Evolutionary conservation across 2,888 invertebrate species (phyloP).

Genomic region (Gastracanthus pulcherrimus): DNA sequence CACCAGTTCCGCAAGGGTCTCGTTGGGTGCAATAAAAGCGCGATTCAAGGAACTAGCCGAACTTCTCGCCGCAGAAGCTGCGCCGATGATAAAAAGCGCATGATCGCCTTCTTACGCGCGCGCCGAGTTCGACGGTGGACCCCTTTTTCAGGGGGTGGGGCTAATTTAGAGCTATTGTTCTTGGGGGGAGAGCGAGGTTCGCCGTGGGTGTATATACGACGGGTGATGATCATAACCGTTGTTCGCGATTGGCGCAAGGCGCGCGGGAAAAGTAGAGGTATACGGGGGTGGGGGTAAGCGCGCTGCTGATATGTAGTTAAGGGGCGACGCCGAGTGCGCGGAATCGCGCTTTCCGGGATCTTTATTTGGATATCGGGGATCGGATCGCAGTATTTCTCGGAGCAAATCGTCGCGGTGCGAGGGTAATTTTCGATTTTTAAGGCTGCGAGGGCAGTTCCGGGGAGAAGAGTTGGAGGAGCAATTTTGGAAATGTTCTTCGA

Average conservation of each 20-base stretch:
- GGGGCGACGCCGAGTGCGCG: background rate
- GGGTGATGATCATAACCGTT: slow-evolving; percentile 32
- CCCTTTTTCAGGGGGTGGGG: background rate
- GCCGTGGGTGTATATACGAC: no score
- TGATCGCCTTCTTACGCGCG: slow-evolving; percentile 18
- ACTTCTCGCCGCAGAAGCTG: slow-evolving; percentile 12
- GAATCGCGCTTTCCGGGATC: background rate
- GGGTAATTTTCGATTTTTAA: no score
- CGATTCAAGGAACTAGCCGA: slow-evolving; percentile 28
- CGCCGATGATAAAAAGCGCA: slow-evolving; percentile 47
- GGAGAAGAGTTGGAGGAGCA: no score
- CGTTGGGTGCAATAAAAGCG: slow-evolving; percentile 56
- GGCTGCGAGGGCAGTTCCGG: no score
- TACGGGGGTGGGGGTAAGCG: background rate
- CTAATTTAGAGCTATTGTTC: slow-evolving; percentile 36
- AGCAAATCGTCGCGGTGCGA: no score
- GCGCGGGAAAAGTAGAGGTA: no score
- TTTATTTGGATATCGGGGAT: background rate
- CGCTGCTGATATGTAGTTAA: background rate
- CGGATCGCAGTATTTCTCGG: background rate
- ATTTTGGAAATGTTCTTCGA: no score
- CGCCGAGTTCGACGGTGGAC: background rate
- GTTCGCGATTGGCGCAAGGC: no score
- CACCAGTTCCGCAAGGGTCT: no score
- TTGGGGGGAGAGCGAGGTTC: no score